Base-by-base conservation (phyloP, 2,888 invertebrate species). In the Vandiemenella viatica region DNA sequence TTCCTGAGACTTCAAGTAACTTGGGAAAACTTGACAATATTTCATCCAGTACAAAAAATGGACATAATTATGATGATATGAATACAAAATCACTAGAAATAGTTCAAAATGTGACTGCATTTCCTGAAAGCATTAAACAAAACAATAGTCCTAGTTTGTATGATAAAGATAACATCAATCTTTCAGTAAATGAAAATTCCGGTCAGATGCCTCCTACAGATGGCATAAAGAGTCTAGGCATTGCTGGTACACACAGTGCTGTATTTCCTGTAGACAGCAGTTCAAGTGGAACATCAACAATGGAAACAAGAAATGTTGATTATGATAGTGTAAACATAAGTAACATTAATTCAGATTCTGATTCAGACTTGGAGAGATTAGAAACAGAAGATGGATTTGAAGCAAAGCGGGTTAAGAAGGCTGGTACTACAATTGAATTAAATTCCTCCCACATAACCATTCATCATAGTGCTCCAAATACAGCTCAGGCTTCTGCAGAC, bases 381-480 rank as follows among this genome's bases (percentile, higher is more conserved):
- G 48, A 50, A 8, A 44, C 41, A 13, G 40, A 52, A 22, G 38
- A 43, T 37, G 43, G 20, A 26, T 46, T 44, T 2, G 49, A 45
- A 8, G 37, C 21, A 8, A 41, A 37, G 13, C 48, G 45, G 37
- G 20, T 16, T 15, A 64, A 65, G 45, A 62, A 62, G 37, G 64
- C 61, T 42, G 65, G 66, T 20, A 82, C 80, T 19, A 83, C 80
- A 1, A 82, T 83, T 48, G 83, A 83, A 61, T 64, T 83, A 18
- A 82, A 83, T 60, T 75, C 82, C 3, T 77, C 80, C 52, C 82
- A 83, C 57, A 80, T 83, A 47, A 83, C 82, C 4, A 77, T 83
- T 37, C 83, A 83, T 59, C 80, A 80, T 60, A 76, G 77, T 26
- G 46, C 53, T 13, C 41, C 51, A 17, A 47, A 46, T n/a, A 41